Evolutionary conservation across 1,140 invertebrate species (phyloP).

Genomic region (Diachasma alloeum): DNA sequence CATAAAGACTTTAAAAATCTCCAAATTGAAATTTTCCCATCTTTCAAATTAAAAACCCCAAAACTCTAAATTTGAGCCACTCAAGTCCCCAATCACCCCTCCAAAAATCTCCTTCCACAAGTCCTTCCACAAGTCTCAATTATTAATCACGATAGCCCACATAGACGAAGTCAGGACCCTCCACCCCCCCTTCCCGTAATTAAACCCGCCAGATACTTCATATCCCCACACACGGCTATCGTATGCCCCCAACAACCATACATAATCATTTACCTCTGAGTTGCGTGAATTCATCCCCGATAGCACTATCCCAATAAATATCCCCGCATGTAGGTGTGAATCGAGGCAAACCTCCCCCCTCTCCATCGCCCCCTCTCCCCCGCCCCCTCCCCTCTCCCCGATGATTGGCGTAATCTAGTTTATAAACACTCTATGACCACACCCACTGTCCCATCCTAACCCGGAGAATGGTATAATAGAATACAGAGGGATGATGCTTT

Average conservation of each 20-base stretch:
- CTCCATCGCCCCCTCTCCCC: background rate
- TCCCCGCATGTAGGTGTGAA: background rate
- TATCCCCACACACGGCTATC: background rate
- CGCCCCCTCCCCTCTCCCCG: background rate
- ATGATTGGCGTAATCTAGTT: slow-evolving; percentile 57
- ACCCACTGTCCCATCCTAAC: slow-evolving; percentile 43
- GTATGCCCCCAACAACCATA: background rate
- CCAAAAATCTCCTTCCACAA: too few species aligned
- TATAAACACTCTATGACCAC: slow-evolving; percentile 56
- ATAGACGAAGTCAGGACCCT: too few species aligned
- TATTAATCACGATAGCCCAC: too few species aligned
- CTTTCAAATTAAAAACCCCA: too few species aligned
- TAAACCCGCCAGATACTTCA: background rate
- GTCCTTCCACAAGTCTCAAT: too few species aligned
- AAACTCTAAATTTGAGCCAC: too few species aligned
- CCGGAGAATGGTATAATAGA: slow-evolving; percentile 16
- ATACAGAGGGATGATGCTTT: slow-evolving; percentile 22
- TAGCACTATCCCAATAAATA: background rate
- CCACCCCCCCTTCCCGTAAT: too few species aligned
- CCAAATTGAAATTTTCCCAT: too few species aligned
- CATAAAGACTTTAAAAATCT: too few species aligned
- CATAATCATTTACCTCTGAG: background rate
- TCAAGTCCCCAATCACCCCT: too few species aligned
- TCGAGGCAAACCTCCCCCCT: background rate
- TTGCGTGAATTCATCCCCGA: background rate